Conservation (phyloP, 2,888 invertebrate species). For the Gibbula magus region DNA sequence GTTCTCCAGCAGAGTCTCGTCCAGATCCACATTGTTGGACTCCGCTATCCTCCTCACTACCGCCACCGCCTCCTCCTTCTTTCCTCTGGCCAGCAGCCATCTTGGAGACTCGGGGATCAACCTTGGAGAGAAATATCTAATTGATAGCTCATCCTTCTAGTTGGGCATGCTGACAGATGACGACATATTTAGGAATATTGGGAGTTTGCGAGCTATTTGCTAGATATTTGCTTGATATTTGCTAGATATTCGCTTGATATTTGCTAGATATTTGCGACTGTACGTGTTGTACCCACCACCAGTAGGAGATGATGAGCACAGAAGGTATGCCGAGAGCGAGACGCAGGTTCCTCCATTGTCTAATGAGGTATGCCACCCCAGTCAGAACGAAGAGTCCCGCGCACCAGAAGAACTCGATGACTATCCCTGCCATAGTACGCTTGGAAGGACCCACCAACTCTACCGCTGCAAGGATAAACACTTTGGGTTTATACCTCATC, state of each 20-base stretch:
- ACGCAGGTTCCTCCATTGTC: slow-evolving; percentile 43
- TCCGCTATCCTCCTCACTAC: not conserved
- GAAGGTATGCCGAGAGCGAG: slow-evolving; percentile 39
- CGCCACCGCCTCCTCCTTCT: not conserved
- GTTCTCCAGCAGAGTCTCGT: not conserved
- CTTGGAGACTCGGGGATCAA: slow-evolving; percentile 5
- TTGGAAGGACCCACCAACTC: slow-evolving; percentile 47
- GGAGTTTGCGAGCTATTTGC: too few relatives aligned
- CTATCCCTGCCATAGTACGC: slow-evolving; percentile 43
- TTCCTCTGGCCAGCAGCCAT: not conserved
- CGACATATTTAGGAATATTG: too few relatives aligned
- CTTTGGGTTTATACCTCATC: too few relatives aligned
- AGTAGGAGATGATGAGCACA: slow-evolving; percentile 38
- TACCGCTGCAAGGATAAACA: slow-evolving; percentile 32
- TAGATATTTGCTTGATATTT: too few relatives aligned
- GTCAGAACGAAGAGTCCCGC: slow-evolving; percentile 45
- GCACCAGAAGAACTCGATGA: slow-evolving; percentile 42
- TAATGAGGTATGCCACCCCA: slow-evolving; percentile 41
- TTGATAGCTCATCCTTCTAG: too few relatives aligned
- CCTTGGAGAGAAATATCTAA: not conserved
- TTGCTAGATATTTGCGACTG: too few relatives aligned
- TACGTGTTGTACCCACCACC: slow-evolving; percentile 39
- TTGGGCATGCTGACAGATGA: too few relatives aligned
- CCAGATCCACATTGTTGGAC: not conserved
- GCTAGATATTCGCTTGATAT: too few relatives aligned